These are phyloP conservation scores for Enteromius thamalakanensis DNA, from an alignment of 2,797 vertebrate genomes.

Conservation along the genomic window DNA sequence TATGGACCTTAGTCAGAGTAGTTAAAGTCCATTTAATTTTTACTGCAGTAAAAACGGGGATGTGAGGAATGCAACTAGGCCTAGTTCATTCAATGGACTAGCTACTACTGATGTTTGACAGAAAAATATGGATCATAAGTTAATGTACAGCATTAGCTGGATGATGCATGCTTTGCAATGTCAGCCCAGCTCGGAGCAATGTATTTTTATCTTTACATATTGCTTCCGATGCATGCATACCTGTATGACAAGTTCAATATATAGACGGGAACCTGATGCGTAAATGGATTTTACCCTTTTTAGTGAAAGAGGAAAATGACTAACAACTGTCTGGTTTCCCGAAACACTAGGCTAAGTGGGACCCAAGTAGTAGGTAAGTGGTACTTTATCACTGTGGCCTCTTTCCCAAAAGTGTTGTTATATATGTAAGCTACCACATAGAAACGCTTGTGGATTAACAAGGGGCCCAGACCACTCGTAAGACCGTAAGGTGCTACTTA, in stretches of 20 bases:
- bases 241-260: not conserved
- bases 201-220: not conserved
- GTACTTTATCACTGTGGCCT: not conserved
- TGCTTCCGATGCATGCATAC: not conserved
- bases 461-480: slow-evolving; percentile 23
- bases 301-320: slow-evolving; percentile 6
- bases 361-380: slow-evolving; percentile 13
- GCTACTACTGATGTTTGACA: not conserved
- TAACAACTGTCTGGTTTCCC: not conserved
- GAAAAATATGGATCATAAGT: not conserved
- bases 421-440: not conserved
- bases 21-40: not conserved
- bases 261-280: not conserved
- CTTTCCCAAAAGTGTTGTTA: slow-evolving; percentile 16
- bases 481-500: not conserved
- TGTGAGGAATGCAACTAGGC: not conserved
- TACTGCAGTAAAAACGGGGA: not conserved
- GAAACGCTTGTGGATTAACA: slow-evolving; percentile 3
- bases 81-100: not conserved
- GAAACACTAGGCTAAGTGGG: slow-evolving; percentile 14
- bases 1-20: not conserved
- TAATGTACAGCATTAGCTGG: no score
- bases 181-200: not conserved
- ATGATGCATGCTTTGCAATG: not conserved
- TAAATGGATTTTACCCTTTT: slow-evolving; percentile 5